phyloP scores from a whole-genome alignment of 2,797 vertebrate genomes.

The Smutsia gigantea region DNA sequence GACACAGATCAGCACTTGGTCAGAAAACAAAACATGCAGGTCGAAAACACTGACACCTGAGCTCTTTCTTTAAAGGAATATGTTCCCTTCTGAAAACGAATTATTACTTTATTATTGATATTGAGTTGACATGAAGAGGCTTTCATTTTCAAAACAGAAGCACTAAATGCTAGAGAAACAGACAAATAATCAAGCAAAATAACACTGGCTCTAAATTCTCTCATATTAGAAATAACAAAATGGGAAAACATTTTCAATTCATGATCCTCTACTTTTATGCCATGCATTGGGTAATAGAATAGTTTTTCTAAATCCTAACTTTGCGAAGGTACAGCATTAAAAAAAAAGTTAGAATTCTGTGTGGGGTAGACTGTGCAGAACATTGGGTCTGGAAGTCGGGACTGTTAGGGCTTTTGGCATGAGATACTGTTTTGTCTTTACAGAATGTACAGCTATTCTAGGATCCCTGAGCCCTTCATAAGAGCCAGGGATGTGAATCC shows the following conservation, averaged over 20 bases:
- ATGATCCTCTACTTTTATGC: background rate
- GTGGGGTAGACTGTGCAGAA: background rate
- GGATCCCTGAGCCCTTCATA: background rate
- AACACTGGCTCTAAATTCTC: background rate
- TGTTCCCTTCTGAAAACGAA: background rate
- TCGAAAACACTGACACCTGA: background rate
- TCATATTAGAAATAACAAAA: background rate
- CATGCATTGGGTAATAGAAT: background rate
- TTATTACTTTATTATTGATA: background rate
- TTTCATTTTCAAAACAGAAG: slow-evolving; percentile 22
- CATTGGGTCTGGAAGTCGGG: background rate
- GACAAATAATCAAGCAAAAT: background rate
- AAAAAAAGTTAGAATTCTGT: background rate
- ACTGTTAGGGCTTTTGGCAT: slow-evolving; percentile 19
- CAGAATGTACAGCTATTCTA: background rate
- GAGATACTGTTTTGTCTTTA: slow-evolving; percentile 67
- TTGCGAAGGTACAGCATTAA: background rate
- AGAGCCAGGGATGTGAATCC: slow-evolving; percentile 9
- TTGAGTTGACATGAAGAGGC: background rate
- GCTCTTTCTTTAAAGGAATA: background rate
- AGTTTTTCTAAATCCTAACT: background rate
- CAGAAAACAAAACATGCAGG: background rate
- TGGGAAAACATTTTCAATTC: background rate
- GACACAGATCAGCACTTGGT: background rate
- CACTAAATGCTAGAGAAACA: background rate